Evolutionary conservation across 2,113 vertebrate genomes (phyloP).

Genomic region (Malurus alboscapulatus): DNA sequence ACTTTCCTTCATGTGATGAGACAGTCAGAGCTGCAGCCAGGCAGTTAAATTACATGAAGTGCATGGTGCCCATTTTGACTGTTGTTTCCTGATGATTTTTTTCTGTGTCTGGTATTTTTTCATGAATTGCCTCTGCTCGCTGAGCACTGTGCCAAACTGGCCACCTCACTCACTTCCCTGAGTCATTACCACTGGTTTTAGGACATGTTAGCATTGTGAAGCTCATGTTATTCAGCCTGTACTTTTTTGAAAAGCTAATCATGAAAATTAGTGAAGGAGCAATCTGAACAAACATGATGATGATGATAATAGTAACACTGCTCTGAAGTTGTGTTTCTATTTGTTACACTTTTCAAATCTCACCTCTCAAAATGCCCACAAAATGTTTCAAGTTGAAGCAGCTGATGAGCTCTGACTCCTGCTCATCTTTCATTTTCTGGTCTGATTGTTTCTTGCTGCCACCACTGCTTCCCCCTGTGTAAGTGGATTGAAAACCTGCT

Average conservation of each 20-base stretch:
- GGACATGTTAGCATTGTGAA: no score
- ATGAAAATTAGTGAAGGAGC: neutral
- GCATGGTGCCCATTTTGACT: neutral
- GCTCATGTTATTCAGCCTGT: neutral
- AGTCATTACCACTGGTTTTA: neutral
- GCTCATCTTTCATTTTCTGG: conserved; percentile 39
- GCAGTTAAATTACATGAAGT: neutral
- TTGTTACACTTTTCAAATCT: neutral
- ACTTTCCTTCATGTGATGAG: neutral
- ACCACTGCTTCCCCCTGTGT: neutral
- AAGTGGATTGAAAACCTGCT: neutral
- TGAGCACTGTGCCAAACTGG: neutral
- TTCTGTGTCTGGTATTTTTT: neutral
- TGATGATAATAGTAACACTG: neutral
- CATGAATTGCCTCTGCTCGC: neutral
- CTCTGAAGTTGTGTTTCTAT: neutral
- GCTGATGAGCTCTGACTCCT: conserved; percentile 24
- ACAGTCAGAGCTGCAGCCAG: neutral
- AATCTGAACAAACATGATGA: neutral
- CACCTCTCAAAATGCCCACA: neutral
- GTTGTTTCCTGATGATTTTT: neutral
- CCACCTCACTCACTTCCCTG: neutral
- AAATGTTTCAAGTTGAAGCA: neutral
- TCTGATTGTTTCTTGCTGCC: conserved; percentile 10
- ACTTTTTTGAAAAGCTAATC: neutral